phyloP scores from a whole-genome alignment of 1,140 invertebrate species.

The Magallana ariakensis region DNA sequence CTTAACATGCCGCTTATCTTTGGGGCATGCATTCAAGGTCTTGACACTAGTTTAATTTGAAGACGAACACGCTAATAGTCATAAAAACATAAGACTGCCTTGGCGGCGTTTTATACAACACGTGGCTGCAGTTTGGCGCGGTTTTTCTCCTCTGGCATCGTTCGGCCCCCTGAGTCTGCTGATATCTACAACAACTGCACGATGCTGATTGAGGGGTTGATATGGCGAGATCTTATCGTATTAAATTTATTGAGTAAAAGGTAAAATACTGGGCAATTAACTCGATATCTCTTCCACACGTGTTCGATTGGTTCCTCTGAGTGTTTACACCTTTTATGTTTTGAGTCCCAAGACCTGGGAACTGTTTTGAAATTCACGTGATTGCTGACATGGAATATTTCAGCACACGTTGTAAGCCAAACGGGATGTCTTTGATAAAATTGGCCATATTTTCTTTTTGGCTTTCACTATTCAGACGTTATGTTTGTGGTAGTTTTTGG shows the following conservation, averaged over 20 bases:
- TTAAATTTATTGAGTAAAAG: constrained; percentile 33
- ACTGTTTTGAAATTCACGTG: background rate
- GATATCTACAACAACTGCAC: constrained; percentile 32
- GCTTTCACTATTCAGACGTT: background rate
- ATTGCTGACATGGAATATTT: background rate
- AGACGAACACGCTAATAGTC: constrained; percentile 5
- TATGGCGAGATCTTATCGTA: constrained; percentile 26
- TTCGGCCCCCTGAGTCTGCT: background rate
- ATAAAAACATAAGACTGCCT: background rate
- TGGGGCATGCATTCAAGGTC: background rate
- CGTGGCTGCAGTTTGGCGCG: background rate
- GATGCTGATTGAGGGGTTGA: constrained; percentile 19
- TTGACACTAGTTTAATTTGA: constrained; percentile 18
- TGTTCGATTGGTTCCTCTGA: background rate
- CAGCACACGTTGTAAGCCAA: background rate
- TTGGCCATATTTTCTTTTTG: background rate
- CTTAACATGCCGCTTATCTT: background rate
- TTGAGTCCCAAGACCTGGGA: background rate
- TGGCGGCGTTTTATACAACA: background rate
- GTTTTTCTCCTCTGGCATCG: background rate
- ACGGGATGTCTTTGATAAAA: background rate
- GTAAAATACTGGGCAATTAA: constrained; percentile 27
- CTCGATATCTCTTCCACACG: constrained; percentile 2
- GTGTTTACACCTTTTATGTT: background rate
- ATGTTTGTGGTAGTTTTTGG: background rate